Conservation (phyloP, 1,140 invertebrate species). For the Ectropis grisescens region DNA sequence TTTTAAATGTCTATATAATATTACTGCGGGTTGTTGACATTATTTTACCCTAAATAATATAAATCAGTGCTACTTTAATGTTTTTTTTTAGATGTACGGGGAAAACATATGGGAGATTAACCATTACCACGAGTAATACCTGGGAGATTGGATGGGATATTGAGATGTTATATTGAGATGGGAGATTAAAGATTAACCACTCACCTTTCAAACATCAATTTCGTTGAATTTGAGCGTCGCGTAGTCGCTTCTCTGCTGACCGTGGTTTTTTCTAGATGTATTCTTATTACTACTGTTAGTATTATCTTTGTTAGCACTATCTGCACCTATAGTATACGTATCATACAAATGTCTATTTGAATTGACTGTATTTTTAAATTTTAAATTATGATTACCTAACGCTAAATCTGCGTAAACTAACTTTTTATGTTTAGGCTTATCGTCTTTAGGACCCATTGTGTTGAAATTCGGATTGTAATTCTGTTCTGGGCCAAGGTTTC, state of each 20-base stretch:
- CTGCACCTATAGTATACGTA: conserved; percentile 54
- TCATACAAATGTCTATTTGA: conserved; percentile 70
- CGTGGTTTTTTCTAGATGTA: conserved; percentile 44
- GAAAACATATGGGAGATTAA: too few relatives aligned
- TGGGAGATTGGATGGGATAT: too few relatives aligned
- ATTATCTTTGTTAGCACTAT: conserved; percentile 45
- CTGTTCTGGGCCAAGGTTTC: conserved; percentile 45
- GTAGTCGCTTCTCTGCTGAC: conserved; percentile 74
- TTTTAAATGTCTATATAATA: background rate
- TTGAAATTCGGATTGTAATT: conserved; percentile 48
- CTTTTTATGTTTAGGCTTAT: conserved; percentile 59
- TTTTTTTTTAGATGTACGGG: too few relatives aligned
- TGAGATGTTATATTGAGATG: too few relatives aligned
- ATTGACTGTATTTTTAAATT: conserved; percentile 71
- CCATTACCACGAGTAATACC: too few relatives aligned
- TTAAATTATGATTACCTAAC: conserved; percentile 69
- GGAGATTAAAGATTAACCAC: too few relatives aligned
- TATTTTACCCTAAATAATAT: too few relatives aligned
- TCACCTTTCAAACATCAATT: conserved; percentile 79
- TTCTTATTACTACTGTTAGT: conserved; percentile 44
- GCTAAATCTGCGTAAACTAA: conserved; percentile 69
- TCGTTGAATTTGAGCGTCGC: conserved; percentile 84
- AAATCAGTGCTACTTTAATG: too few relatives aligned
- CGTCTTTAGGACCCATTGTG: conserved; percentile 37
- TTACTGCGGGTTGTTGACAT: too few relatives aligned